Base-by-base conservation (phyloP, 2,888 invertebrate species). In the Drosophila nigricruria region DNA sequence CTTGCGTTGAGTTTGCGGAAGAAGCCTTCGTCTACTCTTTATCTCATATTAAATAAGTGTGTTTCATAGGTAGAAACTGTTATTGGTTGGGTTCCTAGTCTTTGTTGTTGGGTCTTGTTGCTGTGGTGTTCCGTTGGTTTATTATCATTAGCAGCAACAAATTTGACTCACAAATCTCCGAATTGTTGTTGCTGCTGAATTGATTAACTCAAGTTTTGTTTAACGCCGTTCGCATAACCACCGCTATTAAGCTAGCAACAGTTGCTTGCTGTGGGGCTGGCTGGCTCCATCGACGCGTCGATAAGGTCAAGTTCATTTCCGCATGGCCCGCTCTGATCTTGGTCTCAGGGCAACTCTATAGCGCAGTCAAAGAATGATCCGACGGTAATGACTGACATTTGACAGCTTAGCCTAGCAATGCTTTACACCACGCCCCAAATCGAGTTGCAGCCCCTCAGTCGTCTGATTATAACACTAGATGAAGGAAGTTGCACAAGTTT, bases 261-360 rank as follows among this genome's bases (percentile, higher is more conserved):
- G 45, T 45, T 56, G 71, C 61, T 36, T 52, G 71, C 65, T 72
- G 67, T 64, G 71, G 45, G 59, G 59, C 76, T 54, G 27, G 42
- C 30, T 30, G 30, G 30, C 67, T 38, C 38, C 20, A 32, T 32
- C 69, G 82, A 14, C 70, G 82, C 69, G 82, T 18, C 70, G 82
- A 84, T 88, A 88, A 81, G 89, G 87, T 87, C 87, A 87, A 87
- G 87, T 87, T 87, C 76, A 83, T 80, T 87, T 87, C 89, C 87
- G 87, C 77, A 79, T 87, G 53, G 50, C 40, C 38, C 59, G 50
- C 40, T 42, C 59, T 61, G 64, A 62, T 66, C 68, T 75, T 71
- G 70, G 63, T 40, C 47, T 63, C 30, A 58, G 62, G 54, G 45
- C 56, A 67, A 60, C 59, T 43, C 40, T 8, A 38, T n/a, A n/a